Percentiles rank a stretch among this genome's conserved stretches.
Conservation (phyloP, 2,113 vertebrate genomes). For the Cygnus atratus region DNA sequence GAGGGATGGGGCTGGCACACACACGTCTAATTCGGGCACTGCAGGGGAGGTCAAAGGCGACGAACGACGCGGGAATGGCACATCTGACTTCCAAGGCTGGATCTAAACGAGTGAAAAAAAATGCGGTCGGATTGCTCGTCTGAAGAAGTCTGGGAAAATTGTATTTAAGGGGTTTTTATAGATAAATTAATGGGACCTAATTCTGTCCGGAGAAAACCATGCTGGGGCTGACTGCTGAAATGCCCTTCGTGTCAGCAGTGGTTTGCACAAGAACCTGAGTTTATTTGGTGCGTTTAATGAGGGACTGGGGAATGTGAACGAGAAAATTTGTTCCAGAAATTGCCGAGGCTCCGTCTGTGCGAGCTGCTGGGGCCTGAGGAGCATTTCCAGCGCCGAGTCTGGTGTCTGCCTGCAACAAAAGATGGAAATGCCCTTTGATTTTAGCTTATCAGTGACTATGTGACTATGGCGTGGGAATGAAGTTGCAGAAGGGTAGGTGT, state of each 20-base stretch:
- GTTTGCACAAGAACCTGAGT: background rate
- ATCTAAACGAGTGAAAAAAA: background rate
- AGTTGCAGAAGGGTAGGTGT: background rate
- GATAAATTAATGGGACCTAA: background rate
- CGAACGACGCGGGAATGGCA: rapidly evolving
- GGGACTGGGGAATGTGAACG: background rate
- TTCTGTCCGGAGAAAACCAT: background rate
- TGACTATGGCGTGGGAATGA: background rate
- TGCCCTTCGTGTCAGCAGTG: background rate
- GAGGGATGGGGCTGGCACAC: background rate
- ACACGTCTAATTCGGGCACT: background rate
- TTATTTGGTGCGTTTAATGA: background rate
- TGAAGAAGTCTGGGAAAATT: background rate
- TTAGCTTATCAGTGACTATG: background rate
- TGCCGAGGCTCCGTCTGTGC: rapidly evolving
- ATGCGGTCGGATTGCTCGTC: background rate
- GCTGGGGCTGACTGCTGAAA: background rate
- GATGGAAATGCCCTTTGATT: background rate
- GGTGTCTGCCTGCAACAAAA: background rate
- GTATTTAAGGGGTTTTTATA: background rate
- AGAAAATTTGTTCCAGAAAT: background rate
- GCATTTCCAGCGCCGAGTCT: background rate
- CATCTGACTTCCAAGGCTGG: conserved; percentile 7
- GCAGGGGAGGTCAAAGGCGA: background rate
- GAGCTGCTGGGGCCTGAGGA: background rate